Base-by-base conservation (phyloP, 2,888 invertebrate genomes). In the Poecilobothrus nobilitatus region DNA sequence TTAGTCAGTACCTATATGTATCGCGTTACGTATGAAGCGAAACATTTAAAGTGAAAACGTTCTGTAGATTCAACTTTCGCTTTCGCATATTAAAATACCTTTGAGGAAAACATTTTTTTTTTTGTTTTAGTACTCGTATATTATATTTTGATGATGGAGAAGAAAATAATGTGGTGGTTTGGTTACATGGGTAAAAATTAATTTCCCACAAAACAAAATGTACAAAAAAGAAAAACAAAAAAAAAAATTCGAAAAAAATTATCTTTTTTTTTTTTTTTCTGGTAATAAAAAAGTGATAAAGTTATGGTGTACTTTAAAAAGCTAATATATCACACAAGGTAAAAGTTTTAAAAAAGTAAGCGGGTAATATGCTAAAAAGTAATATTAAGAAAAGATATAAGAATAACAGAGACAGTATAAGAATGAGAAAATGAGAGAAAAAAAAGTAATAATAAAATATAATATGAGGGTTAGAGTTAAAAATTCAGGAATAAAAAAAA, bases 301-400 rank as follows among this genome's bases (percentile, higher is more conserved):
- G 53, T 53, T 53, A 53, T 53, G 53, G 53, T 53, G 53, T 53
- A 53, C 18, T 53, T 53, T 53, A 53, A 18, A 53, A 53, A 53
- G 53, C 53, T 53, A 53, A 53, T 53, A 53, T 53, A 53, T 53
- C 53, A 53, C 53, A 53, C 15, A 53, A 53, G 18, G 53, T n/a
- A 53, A 53, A 53, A 53, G 15, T 53, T 10, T 37, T 37, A 27
- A 27, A 27, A 27, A 41, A 41, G 15, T 12, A 41, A 9, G 41
- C 41, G 41, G 41, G 41, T 41, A 12, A 9, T 15, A 12, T 12
- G 41, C 27, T 41, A 41, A 12, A 41, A 15, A 41, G 15, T 9
- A 41, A 15, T 41, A 41, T 41, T 12, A 12, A 41, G 9, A 12
- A 41, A 15, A 15, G 41, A 41, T 12, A 8, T 41, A 5, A 9